These are phyloP conservation scores for Smutsia temminckii DNA, from an alignment of 2,797 vertebrate species.

Conservation along the genomic window DNA sequence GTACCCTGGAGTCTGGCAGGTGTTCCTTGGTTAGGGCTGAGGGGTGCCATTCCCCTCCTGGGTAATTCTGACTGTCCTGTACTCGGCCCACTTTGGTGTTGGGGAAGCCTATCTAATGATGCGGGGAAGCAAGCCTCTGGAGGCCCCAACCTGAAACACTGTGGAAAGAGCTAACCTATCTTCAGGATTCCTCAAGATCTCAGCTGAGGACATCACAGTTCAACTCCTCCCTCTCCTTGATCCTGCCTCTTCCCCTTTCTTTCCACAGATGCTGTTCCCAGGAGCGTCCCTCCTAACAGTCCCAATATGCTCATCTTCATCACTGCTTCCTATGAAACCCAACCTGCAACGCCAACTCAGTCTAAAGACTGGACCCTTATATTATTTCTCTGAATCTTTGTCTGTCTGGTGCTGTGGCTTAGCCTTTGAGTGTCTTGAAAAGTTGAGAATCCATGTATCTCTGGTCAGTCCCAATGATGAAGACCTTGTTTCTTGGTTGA, in stretches of 20 bases:
- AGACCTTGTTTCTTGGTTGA: not conserved
- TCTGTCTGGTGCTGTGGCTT: not conserved
- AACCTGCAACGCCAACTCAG: not conserved
- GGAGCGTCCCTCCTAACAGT: not conserved
- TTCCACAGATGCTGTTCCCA: not conserved
- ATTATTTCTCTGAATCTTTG: not conserved
- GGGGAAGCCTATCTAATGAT: not conserved
- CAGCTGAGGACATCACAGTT: not conserved
- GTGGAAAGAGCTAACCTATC: not conserved
- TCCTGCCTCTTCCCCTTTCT: not conserved
- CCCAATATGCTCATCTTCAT: not conserved
- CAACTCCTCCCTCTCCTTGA: not conserved
- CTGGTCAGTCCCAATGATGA: not conserved
- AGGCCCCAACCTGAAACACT: not conserved
- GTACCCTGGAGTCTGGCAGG: accelerated
- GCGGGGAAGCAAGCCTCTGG: not conserved
- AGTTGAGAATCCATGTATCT: not conserved
- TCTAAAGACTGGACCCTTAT: not conserved
- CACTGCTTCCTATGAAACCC: not conserved
- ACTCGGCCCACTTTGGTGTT: not conserved
- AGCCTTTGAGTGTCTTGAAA: not conserved
- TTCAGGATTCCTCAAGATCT: not conserved
- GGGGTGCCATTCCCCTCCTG: accelerated
- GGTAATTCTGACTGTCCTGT: not conserved
- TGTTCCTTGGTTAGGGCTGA: not conserved